Evolutionary conservation across 2,888 invertebrate genomes (phyloP), one percentile per base, ranked within the genome.

Genomic region (Ephialtes manifestator): DNA sequence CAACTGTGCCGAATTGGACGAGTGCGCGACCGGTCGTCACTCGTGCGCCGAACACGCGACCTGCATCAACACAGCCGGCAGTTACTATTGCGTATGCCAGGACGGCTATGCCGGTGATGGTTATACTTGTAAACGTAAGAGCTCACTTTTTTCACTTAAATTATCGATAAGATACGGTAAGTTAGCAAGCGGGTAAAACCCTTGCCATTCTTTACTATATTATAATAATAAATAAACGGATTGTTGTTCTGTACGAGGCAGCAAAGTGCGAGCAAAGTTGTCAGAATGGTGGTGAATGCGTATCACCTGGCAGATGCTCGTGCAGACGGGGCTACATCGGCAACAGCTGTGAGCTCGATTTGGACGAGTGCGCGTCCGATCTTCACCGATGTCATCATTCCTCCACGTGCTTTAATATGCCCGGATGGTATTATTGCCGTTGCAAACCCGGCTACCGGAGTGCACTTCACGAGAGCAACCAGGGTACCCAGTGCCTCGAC

Each of bases 341-440:
- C 84, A 95, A 95, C 90, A 97, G 96, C 92, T 98, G 98, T 95
- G 97, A 98, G 94, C 96, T 97, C 87, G 98, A 98, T 95, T 95
- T 97, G 91, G 97, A 98, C 95, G 98, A 98, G 95, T 98, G 98
- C 94, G 95, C 95, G 20, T 95, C 96, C 88, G 96, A 96, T 86
- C 95, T 96, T 77, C 96, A 97, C 91, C 95, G 96, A 84, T 98
- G 98, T 94, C 96, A 97, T 88, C 95, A 96, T 88, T 96, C 97
- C 89, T 97, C 98, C 74, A 95, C 95, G 77, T 98, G 98, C 94
- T 96, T 97, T 94, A 98, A 98, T 94, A 97, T 97, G 95, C 97
- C 97, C 60, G 98, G 98, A 89, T 98, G 97, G 96, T 98, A 97
- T 95, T 97, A 97, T 94, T 98, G 98, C 94, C 96, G 97, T 90